Evolutionary conservation across 2,797 vertebrate species (phyloP), one percentile per base, ranked within the genome.

Genomic region (Austrolebias charrua): DNA sequence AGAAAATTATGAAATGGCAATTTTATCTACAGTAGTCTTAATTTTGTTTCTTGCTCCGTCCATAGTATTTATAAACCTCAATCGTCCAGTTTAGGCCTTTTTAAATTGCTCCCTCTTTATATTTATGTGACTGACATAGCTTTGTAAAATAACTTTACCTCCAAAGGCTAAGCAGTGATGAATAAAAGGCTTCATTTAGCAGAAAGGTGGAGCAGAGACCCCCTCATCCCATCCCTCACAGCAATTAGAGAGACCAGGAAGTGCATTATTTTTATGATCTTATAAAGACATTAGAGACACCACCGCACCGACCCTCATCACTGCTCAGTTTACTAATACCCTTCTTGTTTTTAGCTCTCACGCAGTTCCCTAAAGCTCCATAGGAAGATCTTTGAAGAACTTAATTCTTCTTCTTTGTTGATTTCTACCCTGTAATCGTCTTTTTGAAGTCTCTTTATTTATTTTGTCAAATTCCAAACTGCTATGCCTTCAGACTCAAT

Each of bases 161-260:
- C 42, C 15, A 55, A 40, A 63, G 74, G 59, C 75, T 57, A 69
- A 70, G 65, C 63, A 61, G 61, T 38, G 20, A 67, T 65, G 78
- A 78, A 80, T 82, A 66, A 74, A 71, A 71, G 69, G 69, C 62
- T 67, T 83, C 54, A 66, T 85, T 80, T 75, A 64, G 66, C 45
- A 61, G 55, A 60, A 72, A 84, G 73, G 77, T 83, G 83, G 44
- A 73, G 66, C 65, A 13, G 15, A 74, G 47, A 44, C 69, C 20
- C 53, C 60, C 55, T 40, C 51, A 46, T 66, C 60, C 31, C 50
- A 71, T 71, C 65, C 69, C 73, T 82, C 43, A 19, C 45, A 72
- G 78, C 78, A 88, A 86, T 84, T 87, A 88, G 59, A 86, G 57
- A 66, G 60, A 73, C 63, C 78, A 88, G 78, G 80, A 86, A 85